Percentiles rank a stretch among this genome's conserved stretches.
phyloP scores from a whole-genome alignment of 2,113 vertebrate species.

The Corythornis vintsioides region DNA sequence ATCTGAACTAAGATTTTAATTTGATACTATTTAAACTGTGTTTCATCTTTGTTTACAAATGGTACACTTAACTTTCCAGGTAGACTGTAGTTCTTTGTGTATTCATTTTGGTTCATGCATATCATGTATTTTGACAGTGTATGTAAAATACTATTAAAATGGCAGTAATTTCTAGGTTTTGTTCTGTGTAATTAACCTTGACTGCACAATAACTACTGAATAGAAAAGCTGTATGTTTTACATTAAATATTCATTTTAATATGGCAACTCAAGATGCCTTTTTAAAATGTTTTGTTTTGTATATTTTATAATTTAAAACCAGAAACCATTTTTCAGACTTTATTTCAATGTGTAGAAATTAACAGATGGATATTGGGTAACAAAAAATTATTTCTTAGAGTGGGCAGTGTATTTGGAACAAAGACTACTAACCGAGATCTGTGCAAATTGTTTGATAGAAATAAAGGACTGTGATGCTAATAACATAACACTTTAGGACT shows the following conservation, averaged over 20 bases:
- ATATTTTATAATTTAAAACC: background rate
- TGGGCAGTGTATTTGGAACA: background rate
- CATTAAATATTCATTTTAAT: conserved; percentile 6
- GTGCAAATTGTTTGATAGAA: background rate
- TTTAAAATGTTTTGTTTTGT: no score
- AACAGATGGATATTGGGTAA: background rate
- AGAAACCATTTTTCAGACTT: background rate
- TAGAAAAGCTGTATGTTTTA: conserved; percentile 39
- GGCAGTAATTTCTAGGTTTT: conserved; percentile 49
- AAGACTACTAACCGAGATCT: background rate
- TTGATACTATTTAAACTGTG: background rate
- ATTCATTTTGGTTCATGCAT: conserved; percentile 32
- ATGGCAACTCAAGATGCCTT: no score
- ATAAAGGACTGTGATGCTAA: background rate
- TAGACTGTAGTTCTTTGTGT: conserved; percentile 2
- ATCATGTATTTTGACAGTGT: conserved; percentile 46
- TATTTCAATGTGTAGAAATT: conserved; percentile 4
- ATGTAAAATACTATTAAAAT: conserved; percentile 56
- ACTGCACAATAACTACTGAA: conserved; percentile 31
- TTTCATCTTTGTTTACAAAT: background rate
- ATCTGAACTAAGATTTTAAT: conserved; percentile 4
- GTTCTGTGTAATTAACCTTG: conserved; percentile 55
- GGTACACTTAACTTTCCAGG: background rate
- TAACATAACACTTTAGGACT: background rate
- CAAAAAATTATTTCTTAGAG: background rate